These are phyloP conservation scores for Dolichopus griseipennis DNA, from an alignment of 2,888 invertebrate species.

Conservation along the genomic window DNA sequence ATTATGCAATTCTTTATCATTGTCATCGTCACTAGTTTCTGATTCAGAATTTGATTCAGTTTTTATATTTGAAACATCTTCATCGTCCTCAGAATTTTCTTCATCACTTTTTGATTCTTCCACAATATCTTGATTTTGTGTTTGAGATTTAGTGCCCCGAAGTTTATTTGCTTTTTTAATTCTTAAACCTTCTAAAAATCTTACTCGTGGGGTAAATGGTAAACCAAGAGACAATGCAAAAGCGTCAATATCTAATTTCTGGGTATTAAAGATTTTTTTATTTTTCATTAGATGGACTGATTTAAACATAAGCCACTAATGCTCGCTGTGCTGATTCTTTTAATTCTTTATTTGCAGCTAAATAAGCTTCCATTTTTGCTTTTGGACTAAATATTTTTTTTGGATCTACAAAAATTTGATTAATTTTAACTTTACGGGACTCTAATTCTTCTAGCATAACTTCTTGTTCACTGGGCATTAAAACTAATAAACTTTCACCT, in stretches of 20 bases:
- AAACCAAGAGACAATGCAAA: slow-evolving; percentile 85
- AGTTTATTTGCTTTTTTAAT: slow-evolving; percentile 32
- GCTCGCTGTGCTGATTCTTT: slow-evolving; percentile 91
- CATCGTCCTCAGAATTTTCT: slow-evolving; percentile 24
- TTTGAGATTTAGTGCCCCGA: slow-evolving; percentile 11
- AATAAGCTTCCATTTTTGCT: slow-evolving; percentile 73
- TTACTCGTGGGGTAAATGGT: slow-evolving; percentile 76
- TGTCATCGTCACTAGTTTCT: slow-evolving; percentile 19
- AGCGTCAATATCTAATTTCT: slow-evolving; percentile 67
- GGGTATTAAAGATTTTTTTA: slow-evolving; percentile 82
- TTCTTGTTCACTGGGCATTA: slow-evolving; percentile 74
- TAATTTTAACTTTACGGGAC: slow-evolving; percentile 73
- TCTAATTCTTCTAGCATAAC: slow-evolving; percentile 67
- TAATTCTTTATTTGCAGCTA: slow-evolving; percentile 71
- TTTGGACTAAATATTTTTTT: slow-evolving; percentile 71
- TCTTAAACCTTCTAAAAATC: slow-evolving; percentile 67
- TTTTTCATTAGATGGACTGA: slow-evolving; percentile 88
- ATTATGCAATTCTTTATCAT: slow-evolving; percentile 1
- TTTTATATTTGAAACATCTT: slow-evolving; percentile 26
- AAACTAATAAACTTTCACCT: slow-evolving; percentile 80
- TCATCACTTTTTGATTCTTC: slow-evolving; percentile 23
- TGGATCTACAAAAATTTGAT: slow-evolving; percentile 77
- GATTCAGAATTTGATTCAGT: slow-evolving; percentile 35
- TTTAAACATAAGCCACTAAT: slow-evolving; percentile 83
- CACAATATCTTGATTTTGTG: slow-evolving; percentile 19